Conservation (phyloP, 2,888 invertebrate species). For the Stenurella melanura region DNA sequence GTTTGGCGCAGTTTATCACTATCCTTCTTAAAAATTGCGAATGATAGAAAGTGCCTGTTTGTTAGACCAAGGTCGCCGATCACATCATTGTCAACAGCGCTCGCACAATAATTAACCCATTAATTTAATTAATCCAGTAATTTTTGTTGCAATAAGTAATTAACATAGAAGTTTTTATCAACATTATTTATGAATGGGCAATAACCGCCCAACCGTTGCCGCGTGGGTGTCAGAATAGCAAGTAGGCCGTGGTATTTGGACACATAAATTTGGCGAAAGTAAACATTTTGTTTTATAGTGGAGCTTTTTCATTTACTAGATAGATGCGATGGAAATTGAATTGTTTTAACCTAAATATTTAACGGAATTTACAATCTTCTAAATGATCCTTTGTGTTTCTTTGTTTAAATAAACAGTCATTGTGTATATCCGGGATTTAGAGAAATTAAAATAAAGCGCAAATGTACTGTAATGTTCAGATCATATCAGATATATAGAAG, state of each 20-base stretch:
- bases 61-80: conserved; percentile 19
- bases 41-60: conserved; percentile 12
- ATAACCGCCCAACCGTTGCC: not conserved
- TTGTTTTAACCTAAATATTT: conserved; percentile 20
- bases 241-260: conserved; percentile 16
- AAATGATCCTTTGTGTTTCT: not conserved
- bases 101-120: conserved; percentile 32
- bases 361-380: not conserved
- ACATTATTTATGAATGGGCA: conserved; percentile 17
- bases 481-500: not conserved
- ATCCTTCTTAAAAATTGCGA: not conserved
- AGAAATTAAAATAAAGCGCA: not conserved
- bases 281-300: conserved; percentile 22
- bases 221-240: conserved; percentile 16
- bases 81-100: conserved; percentile 16
- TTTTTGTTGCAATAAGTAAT: conserved; percentile 15
- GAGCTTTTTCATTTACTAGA: conserved; percentile 8
- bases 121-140: conserved; percentile 23
- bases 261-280: conserved; percentile 23
- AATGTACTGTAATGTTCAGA: not conserved
- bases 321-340: not conserved
- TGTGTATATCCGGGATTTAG: not conserved
- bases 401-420: not conserved
- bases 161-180: not conserved
- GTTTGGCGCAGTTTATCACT: not conserved